A percentile compares a stretch with the other conserved stretches of the same genome.
phyloP scores from a whole-genome alignment of 2,888 invertebrate species.

The Ormyrus labotus region DNA sequence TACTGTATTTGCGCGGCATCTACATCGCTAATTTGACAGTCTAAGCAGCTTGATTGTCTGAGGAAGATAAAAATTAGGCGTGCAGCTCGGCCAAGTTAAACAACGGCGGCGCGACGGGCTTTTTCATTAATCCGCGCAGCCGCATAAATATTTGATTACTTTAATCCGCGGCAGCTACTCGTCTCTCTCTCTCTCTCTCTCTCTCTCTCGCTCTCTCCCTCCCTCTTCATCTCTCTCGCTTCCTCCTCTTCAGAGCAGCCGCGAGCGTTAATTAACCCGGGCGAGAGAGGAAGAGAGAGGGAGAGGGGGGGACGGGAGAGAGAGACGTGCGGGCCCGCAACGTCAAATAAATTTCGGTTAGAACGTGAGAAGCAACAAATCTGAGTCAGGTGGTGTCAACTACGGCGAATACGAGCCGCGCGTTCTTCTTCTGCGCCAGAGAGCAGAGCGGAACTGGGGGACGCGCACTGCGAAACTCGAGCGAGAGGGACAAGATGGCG shows the following conservation, averaged over 20 bases:
- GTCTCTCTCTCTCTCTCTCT: slow-evolving; percentile 12
- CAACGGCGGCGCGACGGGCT: background rate
- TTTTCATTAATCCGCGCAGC: slow-evolving; percentile 55
- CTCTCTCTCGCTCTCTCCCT: background rate
- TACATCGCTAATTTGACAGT: slow-evolving; percentile 8
- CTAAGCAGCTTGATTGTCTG: background rate
- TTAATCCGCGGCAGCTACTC: slow-evolving; percentile 56
- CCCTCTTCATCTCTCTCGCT: background rate
- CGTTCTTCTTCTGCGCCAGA: slow-evolving; percentile 16
- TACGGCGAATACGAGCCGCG: slow-evolving; percentile 56
- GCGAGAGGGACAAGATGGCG: slow-evolving; percentile 1
- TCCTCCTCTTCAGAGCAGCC: slow-evolving; percentile 22
- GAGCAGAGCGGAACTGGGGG: background rate
- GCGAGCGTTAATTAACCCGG: slow-evolving; percentile 72
- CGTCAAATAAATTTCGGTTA: slow-evolving; percentile 75
- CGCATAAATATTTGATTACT: slow-evolving; percentile 63
- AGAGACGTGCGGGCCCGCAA: slow-evolving; percentile 59
- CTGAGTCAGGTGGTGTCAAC: slow-evolving; percentile 75
- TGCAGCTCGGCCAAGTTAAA: background rate
- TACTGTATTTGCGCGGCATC: background rate
- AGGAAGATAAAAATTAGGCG: slow-evolving; percentile 13
- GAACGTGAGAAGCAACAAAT: slow-evolving; percentile 76
- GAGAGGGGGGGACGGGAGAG: too few species aligned
- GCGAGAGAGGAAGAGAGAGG: slow-evolving; percentile 40
- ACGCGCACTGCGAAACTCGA: background rate